Conservation (phyloP, 2,113 vertebrate genomes). For the Canis aureus region DNA sequence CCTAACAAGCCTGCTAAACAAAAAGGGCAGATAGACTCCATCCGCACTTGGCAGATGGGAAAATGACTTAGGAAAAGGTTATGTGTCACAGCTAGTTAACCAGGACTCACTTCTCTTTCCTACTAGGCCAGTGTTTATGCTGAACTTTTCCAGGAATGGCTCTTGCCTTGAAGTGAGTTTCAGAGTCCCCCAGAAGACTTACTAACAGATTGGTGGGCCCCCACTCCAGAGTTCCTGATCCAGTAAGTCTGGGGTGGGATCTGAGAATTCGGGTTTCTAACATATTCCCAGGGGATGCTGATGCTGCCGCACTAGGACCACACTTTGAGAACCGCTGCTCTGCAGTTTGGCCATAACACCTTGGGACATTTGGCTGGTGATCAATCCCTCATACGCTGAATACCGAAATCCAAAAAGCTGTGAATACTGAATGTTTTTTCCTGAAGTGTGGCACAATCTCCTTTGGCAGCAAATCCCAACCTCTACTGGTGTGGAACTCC, state of each 20-base stretch:
- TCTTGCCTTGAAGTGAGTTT: background rate
- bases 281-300: background rate
- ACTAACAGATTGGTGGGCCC: background rate
- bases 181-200: background rate
- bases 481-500: background rate
- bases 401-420: background rate
- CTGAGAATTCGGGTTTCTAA: background rate
- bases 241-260: background rate
- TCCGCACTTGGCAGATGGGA: background rate
- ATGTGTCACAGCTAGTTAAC: background rate
- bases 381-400: background rate
- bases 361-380: background rate
- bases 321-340: background rate
- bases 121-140: background rate
- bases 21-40: background rate
- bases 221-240: background rate
- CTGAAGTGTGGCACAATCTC: background rate
- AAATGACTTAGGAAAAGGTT: background rate
- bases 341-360: background rate
- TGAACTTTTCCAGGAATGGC: background rate
- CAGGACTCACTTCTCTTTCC: background rate
- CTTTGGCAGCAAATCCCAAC: conserved; percentile 14
- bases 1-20: background rate
- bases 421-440: background rate
- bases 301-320: background rate